Percentiles rank a stretch among this genome's conserved stretches.
These are phyloP conservation scores for Ochlodes sylvanus DNA, from an alignment of 2,888 invertebrate genomes.

Conservation along the genomic window DNA sequence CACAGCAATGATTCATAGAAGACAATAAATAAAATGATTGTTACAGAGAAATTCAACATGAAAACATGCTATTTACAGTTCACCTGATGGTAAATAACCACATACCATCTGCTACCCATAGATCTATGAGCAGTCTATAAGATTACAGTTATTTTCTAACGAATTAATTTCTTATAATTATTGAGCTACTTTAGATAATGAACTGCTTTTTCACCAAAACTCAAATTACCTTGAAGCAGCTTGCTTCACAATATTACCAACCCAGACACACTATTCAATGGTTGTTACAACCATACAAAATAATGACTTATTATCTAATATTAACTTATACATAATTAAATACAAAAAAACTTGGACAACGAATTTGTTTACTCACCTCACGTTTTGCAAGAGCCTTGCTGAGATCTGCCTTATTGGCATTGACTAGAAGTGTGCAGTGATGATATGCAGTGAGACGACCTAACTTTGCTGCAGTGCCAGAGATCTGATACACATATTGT, in stretches of 20 bases:
- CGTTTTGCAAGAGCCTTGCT: conserved; percentile 89
- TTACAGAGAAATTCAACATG: not conserved
- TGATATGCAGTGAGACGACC: conserved; percentile 97
- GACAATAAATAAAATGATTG: not conserved
- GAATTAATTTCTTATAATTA: not conserved
- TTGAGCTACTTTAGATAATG: not conserved
- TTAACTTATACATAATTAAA: not conserved
- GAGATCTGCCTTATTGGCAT: conserved; percentile 91
- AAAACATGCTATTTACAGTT: not conserved
- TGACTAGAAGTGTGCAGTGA: conserved; percentile 97
- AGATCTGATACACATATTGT: conserved; percentile 87
- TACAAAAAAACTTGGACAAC: too few relatives aligned
- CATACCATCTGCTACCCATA: not conserved
- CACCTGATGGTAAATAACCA: not conserved
- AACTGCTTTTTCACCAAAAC: not conserved
- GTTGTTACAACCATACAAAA: not conserved
- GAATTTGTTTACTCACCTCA: conserved; percentile 84
- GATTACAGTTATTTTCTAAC: not conserved
- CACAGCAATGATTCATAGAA: conserved; percentile 7
- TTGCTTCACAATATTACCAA: not conserved
- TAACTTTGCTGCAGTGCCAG: conserved; percentile 97
- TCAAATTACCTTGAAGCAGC: not conserved
- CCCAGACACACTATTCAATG: too few relatives aligned
- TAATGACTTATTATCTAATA: not conserved
- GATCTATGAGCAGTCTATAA: not conserved